Base-by-base conservation (phyloP, 2,888 invertebrate species). In the Autographa gamma region DNA sequence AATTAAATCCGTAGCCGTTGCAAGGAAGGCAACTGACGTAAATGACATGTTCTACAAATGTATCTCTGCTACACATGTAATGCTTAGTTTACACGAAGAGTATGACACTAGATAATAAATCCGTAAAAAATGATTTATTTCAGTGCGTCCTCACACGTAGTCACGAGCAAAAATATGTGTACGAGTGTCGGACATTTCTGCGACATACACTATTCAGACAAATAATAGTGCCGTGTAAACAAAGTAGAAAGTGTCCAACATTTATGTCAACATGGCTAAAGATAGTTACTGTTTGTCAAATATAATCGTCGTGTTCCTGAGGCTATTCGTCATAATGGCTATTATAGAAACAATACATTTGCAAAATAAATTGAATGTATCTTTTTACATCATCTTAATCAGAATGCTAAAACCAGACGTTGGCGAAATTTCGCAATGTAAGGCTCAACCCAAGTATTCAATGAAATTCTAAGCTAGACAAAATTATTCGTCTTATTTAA, bases 1-100 rank as follows among this genome's bases (percentile, higher is more conserved):
- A 74, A 80, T 82, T 74, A 78, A 78, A 76, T 65, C 67, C 34
- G 54, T 52, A 48, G 48, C 56, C 56, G 59, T 63, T 68, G 34
- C 32, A 19, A 54, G 54, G 11, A 31, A 56, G 63, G 60, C 70
- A 60, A 58, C 60, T 69, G 56, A 63, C 54, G 43, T 63, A 64
- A 65, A 48, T 67, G 60, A 65, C 34, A 70, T 61, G 41, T 61
- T n/a, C 16, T 62, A 48, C 31, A 16, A 14, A 31, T 16, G 25
- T 56, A 25, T 11, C 19, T 25, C 11, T 48, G n/a, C n/a, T n/a
- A 48, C n/a, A n/a, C 8, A n/a, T 3, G 16, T n/a, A 5, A 48
- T 16, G 48, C 43, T n/a, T 1, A 5, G 16, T 48, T 5, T 48
- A 48, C 43, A 43, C 16, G 1, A 5, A 0, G 43, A 5, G 5